Evolutionary conservation across 2,797 vertebrate genomes (phyloP).

Genomic region (Anguilla megastoma): DNA sequence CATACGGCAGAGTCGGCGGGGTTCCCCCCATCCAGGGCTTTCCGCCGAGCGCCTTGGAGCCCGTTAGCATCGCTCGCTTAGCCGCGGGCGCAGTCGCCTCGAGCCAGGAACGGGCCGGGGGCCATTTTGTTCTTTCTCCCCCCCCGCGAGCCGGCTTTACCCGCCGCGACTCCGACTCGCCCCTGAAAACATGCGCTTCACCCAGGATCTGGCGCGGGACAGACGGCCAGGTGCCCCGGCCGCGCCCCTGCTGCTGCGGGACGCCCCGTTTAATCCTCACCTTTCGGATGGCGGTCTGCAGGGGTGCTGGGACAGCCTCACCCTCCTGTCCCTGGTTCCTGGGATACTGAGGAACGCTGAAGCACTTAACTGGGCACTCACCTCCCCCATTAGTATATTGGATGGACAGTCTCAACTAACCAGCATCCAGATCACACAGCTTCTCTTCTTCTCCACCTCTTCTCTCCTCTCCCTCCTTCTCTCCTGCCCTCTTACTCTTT

Average conservation of each 20-base stretch:
- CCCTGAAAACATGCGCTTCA: neutral
- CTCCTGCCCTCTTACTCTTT: neutral
- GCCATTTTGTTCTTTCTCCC: conserved; percentile 48
- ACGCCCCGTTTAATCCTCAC: conserved; percentile 18
- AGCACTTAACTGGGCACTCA: neutral
- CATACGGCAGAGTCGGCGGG: neutral
- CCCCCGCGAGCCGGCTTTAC: conserved; percentile 49
- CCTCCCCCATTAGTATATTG: neutral
- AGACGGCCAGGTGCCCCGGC: neutral
- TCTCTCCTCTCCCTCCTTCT: conserved; percentile 37
- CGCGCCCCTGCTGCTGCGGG: neutral
- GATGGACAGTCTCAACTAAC: neutral
- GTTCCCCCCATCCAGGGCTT: conserved; percentile 30
- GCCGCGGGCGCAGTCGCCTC: conserved; percentile 19
- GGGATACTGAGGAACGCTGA: neutral
- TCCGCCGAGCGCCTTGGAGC: conserved; percentile 41
- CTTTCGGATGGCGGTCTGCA: neutral
- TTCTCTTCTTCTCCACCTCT: conserved; percentile 39
- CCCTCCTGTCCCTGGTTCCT: neutral
- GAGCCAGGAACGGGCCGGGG: conserved; percentile 27
- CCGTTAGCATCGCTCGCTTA: conserved; percentile 52
- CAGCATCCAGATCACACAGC: conserved; percentile 43
- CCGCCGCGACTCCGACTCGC: conserved; percentile 38
- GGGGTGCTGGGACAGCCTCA: neutral
- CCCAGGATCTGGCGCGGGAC: neutral